phyloP scores from a whole-genome alignment of 2,113 vertebrate species.

The Gopherus evgoodei region DNA sequence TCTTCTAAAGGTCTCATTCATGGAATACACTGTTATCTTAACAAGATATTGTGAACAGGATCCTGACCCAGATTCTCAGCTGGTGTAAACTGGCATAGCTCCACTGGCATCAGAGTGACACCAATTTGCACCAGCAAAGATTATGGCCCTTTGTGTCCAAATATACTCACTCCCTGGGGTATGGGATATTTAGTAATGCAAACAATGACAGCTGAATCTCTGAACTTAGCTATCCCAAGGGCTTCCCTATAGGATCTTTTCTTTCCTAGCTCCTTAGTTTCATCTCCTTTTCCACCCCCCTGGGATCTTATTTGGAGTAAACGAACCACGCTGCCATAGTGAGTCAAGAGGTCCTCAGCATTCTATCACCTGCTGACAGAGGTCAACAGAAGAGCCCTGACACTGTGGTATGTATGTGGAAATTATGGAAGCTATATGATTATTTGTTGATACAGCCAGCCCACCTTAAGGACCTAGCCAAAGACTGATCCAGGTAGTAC shows the following conservation, averaged over 20 bases:
- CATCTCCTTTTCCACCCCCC: background rate
- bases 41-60: background rate
- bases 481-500: background rate
- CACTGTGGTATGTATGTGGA: background rate
- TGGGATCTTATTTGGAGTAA: background rate
- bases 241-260: background rate
- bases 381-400: background rate
- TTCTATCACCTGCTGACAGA: background rate
- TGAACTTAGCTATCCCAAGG: background rate
- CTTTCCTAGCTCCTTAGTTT: background rate
- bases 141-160: background rate
- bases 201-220: background rate
- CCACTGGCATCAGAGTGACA: background rate
- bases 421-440: background rate
- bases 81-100: background rate
- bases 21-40: background rate
- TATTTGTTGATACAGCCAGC: background rate
- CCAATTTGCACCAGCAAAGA: background rate
- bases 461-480: background rate
- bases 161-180: background rate
- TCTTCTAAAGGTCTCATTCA: background rate
- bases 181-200: background rate
- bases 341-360: background rate
- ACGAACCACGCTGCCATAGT: background rate
- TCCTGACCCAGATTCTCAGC: background rate